phyloP scores from a whole-genome alignment of 2,797 vertebrate genomes.

The Acridotheres tristis region DNA sequence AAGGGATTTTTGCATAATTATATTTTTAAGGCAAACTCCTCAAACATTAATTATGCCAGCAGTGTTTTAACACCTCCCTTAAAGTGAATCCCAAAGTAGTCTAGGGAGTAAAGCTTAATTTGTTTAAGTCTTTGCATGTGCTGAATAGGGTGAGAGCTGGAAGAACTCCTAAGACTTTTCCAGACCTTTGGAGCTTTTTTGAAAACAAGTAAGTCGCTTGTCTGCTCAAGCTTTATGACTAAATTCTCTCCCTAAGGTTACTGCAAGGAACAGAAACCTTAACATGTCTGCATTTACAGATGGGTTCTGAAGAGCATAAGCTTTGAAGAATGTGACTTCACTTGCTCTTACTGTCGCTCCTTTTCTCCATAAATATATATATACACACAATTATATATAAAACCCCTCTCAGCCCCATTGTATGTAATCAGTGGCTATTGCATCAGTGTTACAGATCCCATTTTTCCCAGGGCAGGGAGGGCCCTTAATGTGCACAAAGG shows the following conservation, averaged over 20 bases:
- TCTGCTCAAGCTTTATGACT: neutral
- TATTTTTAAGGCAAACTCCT: neutral
- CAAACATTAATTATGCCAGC: neutral
- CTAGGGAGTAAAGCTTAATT: neutral
- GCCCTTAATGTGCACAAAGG: slow-evolving; percentile 20
- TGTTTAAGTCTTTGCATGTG: neutral
- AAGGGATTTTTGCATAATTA: neutral
- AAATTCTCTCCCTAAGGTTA: neutral
- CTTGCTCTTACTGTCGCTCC: neutral
- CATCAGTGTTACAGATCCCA: slow-evolving; percentile 33
- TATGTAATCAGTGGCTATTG: slow-evolving; percentile 59
- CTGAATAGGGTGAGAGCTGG: neutral
- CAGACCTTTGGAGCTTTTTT: neutral
- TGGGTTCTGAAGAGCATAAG: slow-evolving; percentile 25
- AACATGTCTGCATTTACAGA: neutral
- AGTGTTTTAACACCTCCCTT: neutral
- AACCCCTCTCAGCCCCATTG: slow-evolving; percentile 52
- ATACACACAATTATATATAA: neutral
- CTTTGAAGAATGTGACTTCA: slow-evolving; percentile 48
- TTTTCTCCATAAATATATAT: slow-evolving; percentile 37
- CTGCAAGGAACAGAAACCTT: neutral
- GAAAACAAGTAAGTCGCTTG: neutral
- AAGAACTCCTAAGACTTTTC: neutral
- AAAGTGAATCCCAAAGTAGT: neutral
- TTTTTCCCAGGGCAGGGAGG: slow-evolving; percentile 37